A percentile compares a stretch with the other conserved stretches of the same genome.
These are phyloP conservation scores for Dasysyrphus tricinctus DNA, from an alignment of 2,888 invertebrate species.

Conservation along the genomic window DNA sequence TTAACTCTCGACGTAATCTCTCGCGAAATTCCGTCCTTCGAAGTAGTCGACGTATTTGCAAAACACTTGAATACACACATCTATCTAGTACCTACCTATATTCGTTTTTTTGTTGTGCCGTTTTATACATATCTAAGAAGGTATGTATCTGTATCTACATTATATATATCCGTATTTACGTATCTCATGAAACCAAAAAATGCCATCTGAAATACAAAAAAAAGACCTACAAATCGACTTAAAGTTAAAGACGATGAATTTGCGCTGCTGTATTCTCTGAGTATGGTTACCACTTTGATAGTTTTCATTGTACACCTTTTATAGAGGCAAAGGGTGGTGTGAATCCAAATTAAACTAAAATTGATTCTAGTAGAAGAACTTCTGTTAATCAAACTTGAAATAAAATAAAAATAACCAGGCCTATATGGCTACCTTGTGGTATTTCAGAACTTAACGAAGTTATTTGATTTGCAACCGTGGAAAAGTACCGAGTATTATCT, in stretches of 20 bases:
- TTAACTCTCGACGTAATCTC: constrained; percentile 63
- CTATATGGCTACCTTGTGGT: too few species aligned
- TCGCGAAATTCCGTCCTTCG: constrained; percentile 73
- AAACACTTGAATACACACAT: constrained; percentile 53
- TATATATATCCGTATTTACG: not conserved
- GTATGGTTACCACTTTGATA: constrained; percentile 3
- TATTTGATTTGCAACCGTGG: too few species aligned
- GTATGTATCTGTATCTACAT: not conserved
- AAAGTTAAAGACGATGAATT: constrained; percentile 61
- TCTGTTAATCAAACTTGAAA: too few species aligned
- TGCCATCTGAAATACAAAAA: constrained; percentile 56
- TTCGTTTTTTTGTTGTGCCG: not conserved
- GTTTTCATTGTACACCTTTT: not conserved
- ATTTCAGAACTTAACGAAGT: too few species aligned
- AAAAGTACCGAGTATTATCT: too few species aligned
- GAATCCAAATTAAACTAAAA: too few species aligned
- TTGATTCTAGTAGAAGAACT: too few species aligned
- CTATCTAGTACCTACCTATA: too few species aligned
- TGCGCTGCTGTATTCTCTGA: constrained; percentile 60
- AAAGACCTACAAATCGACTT: constrained; percentile 64
- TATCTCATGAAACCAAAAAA: constrained; percentile 52
- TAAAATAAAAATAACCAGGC: too few species aligned
- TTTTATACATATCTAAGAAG: not conserved
- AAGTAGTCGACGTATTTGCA: constrained; percentile 61
- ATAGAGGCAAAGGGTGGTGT: too few species aligned